Conservation (phyloP, 1,140 invertebrate species). For the Leptinotarsa lineolata region DNA sequence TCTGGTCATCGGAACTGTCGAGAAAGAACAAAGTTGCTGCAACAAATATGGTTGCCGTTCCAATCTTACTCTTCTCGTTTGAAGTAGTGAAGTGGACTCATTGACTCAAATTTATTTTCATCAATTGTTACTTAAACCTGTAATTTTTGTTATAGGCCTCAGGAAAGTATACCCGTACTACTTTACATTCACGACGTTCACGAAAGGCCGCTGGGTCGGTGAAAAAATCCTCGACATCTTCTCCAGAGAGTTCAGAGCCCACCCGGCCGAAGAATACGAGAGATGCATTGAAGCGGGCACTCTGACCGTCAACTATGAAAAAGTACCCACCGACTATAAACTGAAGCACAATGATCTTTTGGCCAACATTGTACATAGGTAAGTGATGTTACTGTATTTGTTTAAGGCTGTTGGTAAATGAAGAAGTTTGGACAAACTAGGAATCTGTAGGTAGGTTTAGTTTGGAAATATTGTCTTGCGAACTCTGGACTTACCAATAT, state of each 20-base stretch:
- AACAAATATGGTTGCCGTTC: too few relatives aligned
- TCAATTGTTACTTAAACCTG: neutral
- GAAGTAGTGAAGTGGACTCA: too few relatives aligned
- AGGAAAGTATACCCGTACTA: constrained; percentile 99
- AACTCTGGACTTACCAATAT: too few relatives aligned
- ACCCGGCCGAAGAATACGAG: constrained; percentile 90
- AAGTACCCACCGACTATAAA: constrained; percentile 88
- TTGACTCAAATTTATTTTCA: too few relatives aligned
- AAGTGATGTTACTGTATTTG: constrained; percentile 40
- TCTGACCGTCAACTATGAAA: constrained; percentile 93
- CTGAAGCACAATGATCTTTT: constrained; percentile 93
- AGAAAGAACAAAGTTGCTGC: too few relatives aligned
- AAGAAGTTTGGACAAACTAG: neutral
- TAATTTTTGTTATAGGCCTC: constrained; percentile 71
- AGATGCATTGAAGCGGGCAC: constrained; percentile 88
- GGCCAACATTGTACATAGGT: constrained; percentile 95
- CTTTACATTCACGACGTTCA: constrained; percentile 95
- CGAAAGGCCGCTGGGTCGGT: constrained; percentile 96
- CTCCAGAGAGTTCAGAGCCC: constrained; percentile 88
- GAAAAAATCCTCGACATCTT: constrained; percentile 94
- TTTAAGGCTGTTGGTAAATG: neutral
- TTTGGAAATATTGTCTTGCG: too few relatives aligned
- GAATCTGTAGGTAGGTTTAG: too few relatives aligned
- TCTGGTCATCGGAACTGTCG: too few relatives aligned
- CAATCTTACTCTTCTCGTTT: too few relatives aligned